Conservation (phyloP, 2,113 vertebrate genomes). For the Hippocampus barbouri region DNA sequence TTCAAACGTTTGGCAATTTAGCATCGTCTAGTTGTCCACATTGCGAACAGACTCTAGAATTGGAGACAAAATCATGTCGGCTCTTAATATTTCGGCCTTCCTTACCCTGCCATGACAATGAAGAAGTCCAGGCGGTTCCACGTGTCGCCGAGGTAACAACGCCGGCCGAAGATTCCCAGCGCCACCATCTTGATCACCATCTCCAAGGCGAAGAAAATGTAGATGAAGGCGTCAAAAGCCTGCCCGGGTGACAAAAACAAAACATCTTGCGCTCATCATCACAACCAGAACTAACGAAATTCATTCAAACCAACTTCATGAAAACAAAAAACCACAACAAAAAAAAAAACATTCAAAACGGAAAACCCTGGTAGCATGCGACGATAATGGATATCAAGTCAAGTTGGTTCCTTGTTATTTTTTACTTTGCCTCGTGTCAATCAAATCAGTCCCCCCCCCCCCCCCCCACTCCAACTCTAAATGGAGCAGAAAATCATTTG, state of each 20-base stretch:
- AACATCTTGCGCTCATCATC: constrained; percentile 8
- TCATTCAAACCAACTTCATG: no score
- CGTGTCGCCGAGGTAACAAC: constrained; percentile 94
- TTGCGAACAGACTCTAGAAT: no score
- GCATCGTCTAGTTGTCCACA: no score
- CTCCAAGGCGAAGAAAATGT: constrained; percentile 92
- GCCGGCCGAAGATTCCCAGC: constrained; percentile 92
- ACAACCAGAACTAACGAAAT: neutral
- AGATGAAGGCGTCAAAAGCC: constrained; percentile 75
- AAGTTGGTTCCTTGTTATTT: neutral
- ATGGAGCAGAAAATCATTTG: constrained; percentile 44
- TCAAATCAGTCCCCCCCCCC: neutral
- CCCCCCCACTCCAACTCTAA: constrained; percentile 15
- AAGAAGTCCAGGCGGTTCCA: constrained; percentile 99
- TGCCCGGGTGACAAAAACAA: constrained; percentile 18
- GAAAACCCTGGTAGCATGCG: no score
- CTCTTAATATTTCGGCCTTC: neutral
- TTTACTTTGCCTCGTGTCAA: neutral
- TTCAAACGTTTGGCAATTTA: no score
- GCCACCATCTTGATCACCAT: constrained; percentile 98
- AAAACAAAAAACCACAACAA: no score
- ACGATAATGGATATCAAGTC: no score
- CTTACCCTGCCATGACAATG: constrained; percentile 97
- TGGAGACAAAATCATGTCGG: no score
- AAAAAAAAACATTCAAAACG: no score